Conservation (phyloP, 2,113 vertebrate species). For the Gobio gobio region DNA sequence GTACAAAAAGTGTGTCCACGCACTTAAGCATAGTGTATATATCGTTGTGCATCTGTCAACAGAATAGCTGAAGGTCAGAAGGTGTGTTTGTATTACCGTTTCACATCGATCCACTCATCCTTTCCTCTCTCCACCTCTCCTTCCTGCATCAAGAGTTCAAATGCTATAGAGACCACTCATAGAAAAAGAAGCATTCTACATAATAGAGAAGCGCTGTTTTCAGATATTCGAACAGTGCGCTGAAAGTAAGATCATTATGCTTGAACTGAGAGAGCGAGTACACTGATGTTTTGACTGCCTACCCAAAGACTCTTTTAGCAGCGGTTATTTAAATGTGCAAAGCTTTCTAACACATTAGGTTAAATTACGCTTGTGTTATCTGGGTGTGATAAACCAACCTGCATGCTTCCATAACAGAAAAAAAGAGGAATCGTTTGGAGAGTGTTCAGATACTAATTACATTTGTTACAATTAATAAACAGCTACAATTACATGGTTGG, state of each 20-base stretch:
- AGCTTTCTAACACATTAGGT: slow-evolving; percentile 21
- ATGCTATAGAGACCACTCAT: background rate
- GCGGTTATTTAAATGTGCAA: background rate
- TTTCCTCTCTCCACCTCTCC: background rate
- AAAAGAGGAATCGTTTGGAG: slow-evolving; percentile 36
- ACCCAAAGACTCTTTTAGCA: background rate
- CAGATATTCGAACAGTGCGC: background rate
- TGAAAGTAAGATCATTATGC: background rate
- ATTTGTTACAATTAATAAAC: slow-evolving; percentile 50
- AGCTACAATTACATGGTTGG: slow-evolving; percentile 35
- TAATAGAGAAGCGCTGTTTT: background rate
- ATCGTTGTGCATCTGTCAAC: background rate
- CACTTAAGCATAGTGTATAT: slow-evolving; percentile 37
- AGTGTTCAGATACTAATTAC: slow-evolving; percentile 28
- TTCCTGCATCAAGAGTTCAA: slow-evolving; percentile 16
- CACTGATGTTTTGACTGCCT: background rate
- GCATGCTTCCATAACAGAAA: background rate
- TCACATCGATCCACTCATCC: slow-evolving; percentile 19
- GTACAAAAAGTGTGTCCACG: slow-evolving; percentile 56
- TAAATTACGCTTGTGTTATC: slow-evolving; percentile 18
- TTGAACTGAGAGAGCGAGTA: background rate
- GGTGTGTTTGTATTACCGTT: slow-evolving; percentile 30
- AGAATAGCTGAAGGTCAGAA: slow-evolving; percentile 10
- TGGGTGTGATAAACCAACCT: slow-evolving; percentile 17
- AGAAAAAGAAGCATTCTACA: slow-evolving; percentile 1